Conservation (phyloP, 2,113 vertebrate genomes). For the Potamarius usumacintae region DNA sequence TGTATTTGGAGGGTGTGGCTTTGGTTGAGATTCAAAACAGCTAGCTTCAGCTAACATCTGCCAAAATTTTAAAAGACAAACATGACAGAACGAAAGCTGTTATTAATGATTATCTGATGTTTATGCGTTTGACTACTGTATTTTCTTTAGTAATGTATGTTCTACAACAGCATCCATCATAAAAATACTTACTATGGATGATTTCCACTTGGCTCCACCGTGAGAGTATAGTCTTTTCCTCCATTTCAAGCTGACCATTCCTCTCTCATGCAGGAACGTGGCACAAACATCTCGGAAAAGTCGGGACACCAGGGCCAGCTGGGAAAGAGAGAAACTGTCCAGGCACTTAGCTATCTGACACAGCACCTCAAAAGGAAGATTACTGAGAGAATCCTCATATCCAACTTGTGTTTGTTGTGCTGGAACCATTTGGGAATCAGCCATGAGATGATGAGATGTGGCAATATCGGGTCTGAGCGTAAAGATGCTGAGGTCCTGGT, state of each 20-base stretch:
- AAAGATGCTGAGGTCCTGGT: slow-evolving; percentile 83
- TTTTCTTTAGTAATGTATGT: neutral
- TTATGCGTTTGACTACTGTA: neutral
- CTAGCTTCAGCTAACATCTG: neutral
- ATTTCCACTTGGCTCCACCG: slow-evolving; percentile 81
- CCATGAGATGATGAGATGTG: slow-evolving; percentile 50
- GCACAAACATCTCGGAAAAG: slow-evolving; percentile 90
- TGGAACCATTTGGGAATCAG: slow-evolving; percentile 52
- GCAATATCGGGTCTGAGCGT: slow-evolving; percentile 79
- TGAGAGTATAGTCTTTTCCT: slow-evolving; percentile 81
- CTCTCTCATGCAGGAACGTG: slow-evolving; percentile 85
- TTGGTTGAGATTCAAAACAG: neutral
- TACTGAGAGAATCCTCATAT: slow-evolving; percentile 76
- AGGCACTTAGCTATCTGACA: slow-evolving; percentile 87
- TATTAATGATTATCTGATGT: neutral
- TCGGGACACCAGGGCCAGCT: slow-evolving; percentile 87
- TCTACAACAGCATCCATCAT: neutral
- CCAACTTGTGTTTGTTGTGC: slow-evolving; percentile 50
- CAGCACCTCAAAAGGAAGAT: slow-evolving; percentile 87
- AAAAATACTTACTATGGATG: slow-evolving; percentile 76
- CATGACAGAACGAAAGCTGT: neutral
- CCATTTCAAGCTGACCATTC: slow-evolving; percentile 93
- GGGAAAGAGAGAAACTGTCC: slow-evolving; percentile 90
- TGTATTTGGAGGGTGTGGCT: neutral
- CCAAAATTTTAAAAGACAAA: neutral